Base-by-base conservation (phyloP, 2,113 vertebrate species). In the Chloropsis hardwickii region DNA sequence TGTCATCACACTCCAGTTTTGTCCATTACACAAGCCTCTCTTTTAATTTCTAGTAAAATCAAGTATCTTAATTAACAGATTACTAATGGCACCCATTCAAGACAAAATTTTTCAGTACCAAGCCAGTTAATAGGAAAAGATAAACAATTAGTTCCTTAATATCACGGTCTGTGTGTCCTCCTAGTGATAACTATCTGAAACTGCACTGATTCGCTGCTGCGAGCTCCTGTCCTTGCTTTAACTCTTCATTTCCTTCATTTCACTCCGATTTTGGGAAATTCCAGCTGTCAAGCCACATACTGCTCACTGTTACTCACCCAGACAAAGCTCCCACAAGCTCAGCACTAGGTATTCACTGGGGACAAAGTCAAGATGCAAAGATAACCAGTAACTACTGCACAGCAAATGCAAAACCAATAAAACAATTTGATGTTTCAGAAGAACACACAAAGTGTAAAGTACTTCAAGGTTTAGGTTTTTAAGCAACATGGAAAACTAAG, bases 111-210 rank as follows among this genome's bases (percentile, higher is more conserved):
- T 62, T 65, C 45, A 53, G n/a, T 6, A 57, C 4, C 28, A 67
- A 61, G 87, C 2, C 66, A 58, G 61, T 65, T 72, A 54, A 64
- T 4, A 35, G 0, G 0, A 66, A 19, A 67, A 83, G 72, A 47
- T 58, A 92, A 94, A 90, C 88, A 95, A 94, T 81, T 74, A 77
- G 69, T 4, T 81, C 72, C 45, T 78, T 67, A 87, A 95, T 95
- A 81, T 1, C 50, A 20, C 5, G 95, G 97, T 97, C 97, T 97
- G 25, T 96, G 97, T 95, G 91, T 97, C 97, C 97, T 97, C 90
- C 97, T 97, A 97, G 97, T 92, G 97, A 91, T 84, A 95, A 71
- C 47, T 81, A 53, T 72, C 88, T 87, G 93, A 95, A 96, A 97
- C 81, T 97, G 81, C 97, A 97, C 50, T 70, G 58, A 56, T 35